These are phyloP conservation scores for Drosophila meridiana DNA, from an alignment of 2,888 invertebrate species.

Conservation along the genomic window DNA sequence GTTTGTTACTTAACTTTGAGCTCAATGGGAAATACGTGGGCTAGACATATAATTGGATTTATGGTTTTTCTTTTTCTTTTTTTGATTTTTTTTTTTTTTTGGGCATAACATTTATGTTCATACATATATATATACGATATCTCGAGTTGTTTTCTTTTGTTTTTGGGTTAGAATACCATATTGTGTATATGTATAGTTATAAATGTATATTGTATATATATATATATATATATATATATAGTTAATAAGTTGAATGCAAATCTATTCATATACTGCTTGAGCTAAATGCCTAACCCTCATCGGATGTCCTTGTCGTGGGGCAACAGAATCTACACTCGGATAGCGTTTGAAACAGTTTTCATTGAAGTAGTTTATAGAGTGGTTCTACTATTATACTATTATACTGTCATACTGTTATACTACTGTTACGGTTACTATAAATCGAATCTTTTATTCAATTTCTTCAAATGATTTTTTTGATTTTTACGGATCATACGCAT, in stretches of 20 bases:
- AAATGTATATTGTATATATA: constrained; percentile 42
- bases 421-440: constrained; percentile 23
- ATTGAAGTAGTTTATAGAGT: constrained; percentile 5
- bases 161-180: constrained; percentile 58
- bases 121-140: constrained; percentile 52
- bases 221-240: constrained; percentile 38
- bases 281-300: constrained; percentile 74
- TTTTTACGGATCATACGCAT: constrained; percentile 33
- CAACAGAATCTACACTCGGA: constrained; percentile 14
- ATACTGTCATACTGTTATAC: constrained; percentile 30
- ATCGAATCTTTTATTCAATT: constrained; percentile 7
- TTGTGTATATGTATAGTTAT: constrained; percentile 45
- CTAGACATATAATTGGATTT: constrained; percentile 30
- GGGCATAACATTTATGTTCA: constrained; percentile 39
- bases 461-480: constrained; percentile 13
- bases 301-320: background rate
- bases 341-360: constrained; percentile 54
- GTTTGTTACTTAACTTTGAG: constrained; percentile 45
- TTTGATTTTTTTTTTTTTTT: background rate
- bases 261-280: constrained; percentile 63
- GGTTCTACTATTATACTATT: constrained; percentile 40
- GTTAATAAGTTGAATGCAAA: constrained; percentile 45
- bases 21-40: constrained; percentile 39
- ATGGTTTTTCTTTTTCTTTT: background rate
- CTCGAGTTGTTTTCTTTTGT: constrained; percentile 33